A percentile compares a stretch with the other conserved stretches of the same genome.
Conservation (phyloP, 2,888 invertebrate genomes). For the Brachynemurus nebulosus region DNA sequence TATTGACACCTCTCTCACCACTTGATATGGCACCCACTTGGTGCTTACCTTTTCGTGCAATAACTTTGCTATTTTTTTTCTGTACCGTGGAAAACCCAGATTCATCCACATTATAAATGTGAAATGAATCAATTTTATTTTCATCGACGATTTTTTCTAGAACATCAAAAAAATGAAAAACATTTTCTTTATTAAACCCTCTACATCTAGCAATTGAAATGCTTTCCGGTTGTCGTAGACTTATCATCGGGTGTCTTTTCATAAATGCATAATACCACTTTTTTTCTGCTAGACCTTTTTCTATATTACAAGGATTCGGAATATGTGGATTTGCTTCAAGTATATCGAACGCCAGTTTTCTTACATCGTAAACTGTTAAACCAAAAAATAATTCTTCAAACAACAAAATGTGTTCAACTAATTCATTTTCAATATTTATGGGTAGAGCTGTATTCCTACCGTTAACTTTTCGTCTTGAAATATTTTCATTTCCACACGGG, state of each 20-base stretch:
- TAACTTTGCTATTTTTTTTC: constrained; percentile 11
- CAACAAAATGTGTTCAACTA: background rate
- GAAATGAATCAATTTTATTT: constrained; percentile 6
- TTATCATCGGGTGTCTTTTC: constrained; percentile 6
- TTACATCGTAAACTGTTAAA: constrained; percentile 11
- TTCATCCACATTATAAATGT: constrained; percentile 15
- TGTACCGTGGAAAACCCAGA: constrained; percentile 14
- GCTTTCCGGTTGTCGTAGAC: constrained; percentile 5
- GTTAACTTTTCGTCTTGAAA: too few species aligned
- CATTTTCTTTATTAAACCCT: constrained; percentile 12
- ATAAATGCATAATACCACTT: constrained; percentile 12
- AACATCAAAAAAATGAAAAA: background rate
- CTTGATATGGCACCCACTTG: constrained; percentile 14
- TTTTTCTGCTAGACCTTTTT: constrained; percentile 12
- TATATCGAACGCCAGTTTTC: constrained; percentile 13
- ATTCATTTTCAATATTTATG: background rate
- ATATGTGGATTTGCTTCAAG: constrained; percentile 9
- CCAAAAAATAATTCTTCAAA: background rate
- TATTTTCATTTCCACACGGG: background rate
- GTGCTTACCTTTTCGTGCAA: constrained; percentile 13
- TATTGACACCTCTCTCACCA: constrained; percentile 18
- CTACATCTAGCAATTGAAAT: constrained; percentile 10
- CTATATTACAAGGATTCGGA: constrained; percentile 11
- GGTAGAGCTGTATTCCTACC: background rate
- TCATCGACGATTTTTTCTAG: constrained; percentile 10